Conservation (phyloP, 2,113 vertebrate species). For the Vulpes lagopus region DNA sequence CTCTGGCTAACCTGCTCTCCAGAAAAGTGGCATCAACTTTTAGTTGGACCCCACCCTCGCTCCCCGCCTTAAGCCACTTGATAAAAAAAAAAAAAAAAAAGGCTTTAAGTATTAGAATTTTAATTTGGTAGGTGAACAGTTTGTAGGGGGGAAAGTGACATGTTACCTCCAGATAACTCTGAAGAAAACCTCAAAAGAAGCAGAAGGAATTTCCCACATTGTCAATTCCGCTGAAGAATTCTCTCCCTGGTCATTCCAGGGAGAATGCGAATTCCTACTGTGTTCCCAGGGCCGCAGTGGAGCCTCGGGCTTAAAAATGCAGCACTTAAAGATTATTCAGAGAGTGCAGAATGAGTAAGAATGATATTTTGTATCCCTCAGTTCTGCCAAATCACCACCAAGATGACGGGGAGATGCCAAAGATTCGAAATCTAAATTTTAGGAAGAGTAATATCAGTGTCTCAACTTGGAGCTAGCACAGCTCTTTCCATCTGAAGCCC, state of each 20-base stretch:
- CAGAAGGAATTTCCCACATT: too few relatives aligned
- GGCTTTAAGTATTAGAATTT: not conserved
- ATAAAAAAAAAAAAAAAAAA: not conserved
- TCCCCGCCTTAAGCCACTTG: not conserved
- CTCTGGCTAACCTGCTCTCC: not conserved
- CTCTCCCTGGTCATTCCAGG: not conserved
- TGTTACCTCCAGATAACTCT: not conserved
- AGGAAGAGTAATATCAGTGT: not conserved
- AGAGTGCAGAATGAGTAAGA: not conserved
- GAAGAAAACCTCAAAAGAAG: not conserved
- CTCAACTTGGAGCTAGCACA: not conserved
- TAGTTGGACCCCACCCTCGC: not conserved
- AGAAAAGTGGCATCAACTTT: not conserved
- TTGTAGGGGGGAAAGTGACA: not conserved
- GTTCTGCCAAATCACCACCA: not conserved
- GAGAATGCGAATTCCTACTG: not conserved
- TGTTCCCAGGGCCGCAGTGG: not conserved
- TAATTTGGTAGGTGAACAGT: constrained; percentile 5
- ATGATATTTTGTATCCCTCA: not conserved
- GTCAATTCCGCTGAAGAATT: not conserved
- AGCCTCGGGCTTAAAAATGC: not conserved
- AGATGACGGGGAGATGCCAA: not conserved
- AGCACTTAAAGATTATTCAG: not conserved
- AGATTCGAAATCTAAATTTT: not conserved
- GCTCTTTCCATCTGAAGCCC: not conserved